Evolutionary conservation across 1,140 invertebrate species (phyloP), one percentile per base, ranked within the genome.

Genomic region (Drosophila virilis): DNA sequence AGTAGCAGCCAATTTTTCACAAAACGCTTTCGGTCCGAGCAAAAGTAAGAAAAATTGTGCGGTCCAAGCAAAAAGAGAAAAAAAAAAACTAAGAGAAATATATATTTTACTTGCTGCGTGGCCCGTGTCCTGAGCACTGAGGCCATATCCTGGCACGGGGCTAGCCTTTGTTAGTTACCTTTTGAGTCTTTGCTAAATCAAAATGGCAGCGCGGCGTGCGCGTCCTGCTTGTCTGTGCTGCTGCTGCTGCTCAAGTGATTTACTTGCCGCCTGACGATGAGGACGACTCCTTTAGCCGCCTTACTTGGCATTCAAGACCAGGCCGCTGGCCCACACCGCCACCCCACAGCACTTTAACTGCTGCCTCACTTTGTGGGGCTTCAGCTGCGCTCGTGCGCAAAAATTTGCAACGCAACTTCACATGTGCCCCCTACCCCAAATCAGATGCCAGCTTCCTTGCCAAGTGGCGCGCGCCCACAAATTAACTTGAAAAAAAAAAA

Each of bases 251-350:
- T 89, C 77, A 89, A 88, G 84, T 88, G 84, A 88, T 89, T 89
- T 88, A 89, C 66, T 88, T 84, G 86, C 82, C 68, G 75, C n/a
- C 40, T 42, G 22, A 5, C 22, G 22, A 5, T 3, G 4, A 5
- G 22, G 22, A 28, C 80, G 84, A 84, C 80, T 89, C 77, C 74
- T 84, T 84, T 89, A 75, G 80, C 64, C 68, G 65, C 35, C 17
- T 80, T 78, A 89, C 80, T 89, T 89, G 85, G 84, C 85, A 89
- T 89, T 89, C 84, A 90, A 77, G 80, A 66, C 83, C 74, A 85
- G 70, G 62, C 37, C 40, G 1, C 13, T n/a, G 1, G 4, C 8
- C 17, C 1, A 48, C 13, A 3, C n/a, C 10, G 9, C 43, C 0
- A 6, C 43, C 4, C 3, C 15, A 1, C 50, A 40, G 10, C 33